These are phyloP conservation scores for Cryptocheilus praepositus DNA, from an alignment of 2,888 invertebrate genomes.

Conservation along the genomic window DNA sequence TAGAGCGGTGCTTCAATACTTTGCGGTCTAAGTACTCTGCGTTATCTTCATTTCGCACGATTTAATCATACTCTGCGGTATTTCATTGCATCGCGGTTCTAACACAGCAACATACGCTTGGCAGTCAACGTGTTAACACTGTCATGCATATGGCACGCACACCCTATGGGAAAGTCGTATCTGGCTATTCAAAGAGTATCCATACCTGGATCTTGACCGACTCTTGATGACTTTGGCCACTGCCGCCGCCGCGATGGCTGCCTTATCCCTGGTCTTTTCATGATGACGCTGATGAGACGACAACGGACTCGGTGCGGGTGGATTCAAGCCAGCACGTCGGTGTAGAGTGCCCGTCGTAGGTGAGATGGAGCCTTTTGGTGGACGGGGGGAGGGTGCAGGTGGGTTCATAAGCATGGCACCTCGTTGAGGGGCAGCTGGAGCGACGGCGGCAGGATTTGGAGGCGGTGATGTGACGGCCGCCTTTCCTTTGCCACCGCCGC, in stretches of 20 bases:
- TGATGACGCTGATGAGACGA: conserved; percentile 66
- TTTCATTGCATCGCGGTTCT: too few species aligned
- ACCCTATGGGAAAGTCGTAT: too few species aligned
- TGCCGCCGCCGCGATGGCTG: conserved; percentile 69
- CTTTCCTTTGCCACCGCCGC: conserved; percentile 70
- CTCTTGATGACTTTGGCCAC: conserved; percentile 72
- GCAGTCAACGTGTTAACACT: too few species aligned
- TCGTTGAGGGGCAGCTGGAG: conserved; percentile 80
- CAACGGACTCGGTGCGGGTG: conserved; percentile 70
- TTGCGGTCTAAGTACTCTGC: too few species aligned
- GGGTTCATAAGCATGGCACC: conserved; percentile 84
- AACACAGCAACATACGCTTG: too few species aligned
- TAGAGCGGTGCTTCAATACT: too few species aligned
- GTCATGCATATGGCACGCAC: too few species aligned
- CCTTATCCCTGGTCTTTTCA: conserved; percentile 67
- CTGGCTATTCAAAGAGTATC: too few species aligned
- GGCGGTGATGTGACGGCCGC: conserved; percentile 66
- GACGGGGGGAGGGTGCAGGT: conserved; percentile 80
- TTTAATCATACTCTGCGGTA: too few species aligned
- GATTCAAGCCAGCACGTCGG: conserved; percentile 71
- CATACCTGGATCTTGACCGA: conserved; percentile 71
- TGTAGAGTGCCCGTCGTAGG: conserved; percentile 71
- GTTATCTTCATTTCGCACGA: too few species aligned
- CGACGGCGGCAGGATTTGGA: conserved; percentile 57
- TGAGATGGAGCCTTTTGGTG: conserved; percentile 74